phyloP scores from a whole-genome alignment of 2,113 vertebrate species.

The Sander vitreus region DNA sequence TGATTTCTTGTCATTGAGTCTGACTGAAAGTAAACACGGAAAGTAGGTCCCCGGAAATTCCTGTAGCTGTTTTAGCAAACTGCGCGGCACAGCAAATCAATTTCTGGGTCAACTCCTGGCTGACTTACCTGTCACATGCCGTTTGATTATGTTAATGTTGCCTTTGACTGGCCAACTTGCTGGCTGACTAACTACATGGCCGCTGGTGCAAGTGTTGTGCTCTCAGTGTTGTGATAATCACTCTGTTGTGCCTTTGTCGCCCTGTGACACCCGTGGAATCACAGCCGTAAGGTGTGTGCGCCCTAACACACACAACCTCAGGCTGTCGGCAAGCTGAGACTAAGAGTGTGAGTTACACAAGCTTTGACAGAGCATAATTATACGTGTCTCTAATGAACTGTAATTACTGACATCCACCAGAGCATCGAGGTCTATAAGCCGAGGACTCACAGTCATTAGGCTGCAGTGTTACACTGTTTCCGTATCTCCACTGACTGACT shows the following conservation, averaged over 20 bases:
- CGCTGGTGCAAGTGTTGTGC: neutral
- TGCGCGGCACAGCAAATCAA: conserved; percentile 23
- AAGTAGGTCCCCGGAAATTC: conserved; percentile 52
- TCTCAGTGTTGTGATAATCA: conserved; percentile 51
- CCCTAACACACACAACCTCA: conserved; percentile 38
- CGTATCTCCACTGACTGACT: conserved; percentile 54
- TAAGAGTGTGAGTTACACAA: conserved; percentile 74
- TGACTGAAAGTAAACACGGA: conserved; percentile 8
- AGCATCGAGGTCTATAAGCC: conserved; percentile 76
- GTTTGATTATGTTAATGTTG: conserved; percentile 25
- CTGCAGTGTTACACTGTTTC: conserved; percentile 63
- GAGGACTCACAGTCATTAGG: conserved; percentile 77
- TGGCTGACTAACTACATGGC: conserved; percentile 11
- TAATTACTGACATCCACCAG: conserved; percentile 83
- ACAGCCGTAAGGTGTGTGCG: conserved; percentile 49
- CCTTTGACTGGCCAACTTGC: conserved; percentile 21
- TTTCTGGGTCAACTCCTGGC: conserved; percentile 39
- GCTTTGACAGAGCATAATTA: conserved; percentile 83
- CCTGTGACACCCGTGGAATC: conserved; percentile 56
- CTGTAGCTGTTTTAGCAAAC: neutral
- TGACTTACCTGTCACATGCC: conserved; percentile 38
- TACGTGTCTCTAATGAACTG: conserved; percentile 83
- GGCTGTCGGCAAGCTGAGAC: conserved; percentile 63
- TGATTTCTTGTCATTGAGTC: conserved; percentile 18
- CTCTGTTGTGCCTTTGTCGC: conserved; percentile 50